phyloP scores from a whole-genome alignment of 1,140 invertebrate genomes.

The Leptinotarsa texana region DNA sequence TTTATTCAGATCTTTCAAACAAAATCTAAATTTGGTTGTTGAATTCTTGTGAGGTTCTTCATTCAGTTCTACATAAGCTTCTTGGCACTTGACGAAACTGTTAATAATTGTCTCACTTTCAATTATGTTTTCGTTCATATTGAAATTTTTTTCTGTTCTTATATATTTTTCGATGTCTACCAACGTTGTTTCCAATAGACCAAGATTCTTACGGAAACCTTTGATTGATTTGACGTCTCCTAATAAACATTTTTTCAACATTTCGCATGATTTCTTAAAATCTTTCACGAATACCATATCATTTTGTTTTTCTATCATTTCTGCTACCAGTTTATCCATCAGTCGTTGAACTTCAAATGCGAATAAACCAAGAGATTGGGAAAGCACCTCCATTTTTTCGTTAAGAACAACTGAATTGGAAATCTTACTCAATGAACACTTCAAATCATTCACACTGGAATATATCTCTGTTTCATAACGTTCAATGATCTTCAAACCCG shows the following conservation, averaged over 20 bases:
- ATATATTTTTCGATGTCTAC: not conserved
- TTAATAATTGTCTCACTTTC: too few relatives aligned
- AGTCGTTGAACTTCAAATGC: not conserved
- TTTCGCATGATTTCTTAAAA: not conserved
- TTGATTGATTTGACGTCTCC: not conserved
- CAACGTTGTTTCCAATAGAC: not conserved
- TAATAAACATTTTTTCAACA: not conserved
- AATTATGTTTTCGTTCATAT: too few relatives aligned
- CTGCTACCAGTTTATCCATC: slow-evolving; percentile 20
- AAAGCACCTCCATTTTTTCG: slow-evolving; percentile 41
- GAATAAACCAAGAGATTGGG: slow-evolving; percentile 32
- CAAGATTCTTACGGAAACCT: not conserved
- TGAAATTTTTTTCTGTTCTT: not conserved
- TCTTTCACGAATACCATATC: slow-evolving; percentile 31
- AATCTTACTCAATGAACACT: slow-evolving; percentile 17
- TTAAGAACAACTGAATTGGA: slow-evolving; percentile 24
- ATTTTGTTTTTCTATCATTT: slow-evolving; percentile 25
- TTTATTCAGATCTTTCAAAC: not conserved
- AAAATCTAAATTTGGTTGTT: too few relatives aligned
- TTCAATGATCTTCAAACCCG: slow-evolving; percentile 21
- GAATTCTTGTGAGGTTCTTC: too few relatives aligned
- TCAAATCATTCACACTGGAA: slow-evolving; percentile 25
- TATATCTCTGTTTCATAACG: slow-evolving; percentile 28
- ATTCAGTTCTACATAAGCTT: not conserved
- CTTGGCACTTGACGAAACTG: not conserved